These are phyloP conservation scores for Perdita meconis DNA, from an alignment of 2,888 invertebrate species.

Conservation along the genomic window DNA sequence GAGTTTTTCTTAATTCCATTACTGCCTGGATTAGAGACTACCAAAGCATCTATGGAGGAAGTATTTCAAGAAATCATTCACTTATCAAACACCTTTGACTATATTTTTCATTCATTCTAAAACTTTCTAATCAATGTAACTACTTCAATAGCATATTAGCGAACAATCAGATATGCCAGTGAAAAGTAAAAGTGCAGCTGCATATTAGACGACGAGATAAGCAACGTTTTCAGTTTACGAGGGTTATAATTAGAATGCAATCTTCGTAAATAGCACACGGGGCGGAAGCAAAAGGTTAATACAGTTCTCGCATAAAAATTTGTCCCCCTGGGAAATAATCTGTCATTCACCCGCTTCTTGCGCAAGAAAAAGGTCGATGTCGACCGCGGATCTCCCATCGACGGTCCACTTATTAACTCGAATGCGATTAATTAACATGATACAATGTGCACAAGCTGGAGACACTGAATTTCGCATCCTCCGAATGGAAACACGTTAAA, in stretches of 20 bases:
- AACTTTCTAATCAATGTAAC: too few species aligned
- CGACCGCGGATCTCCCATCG: not conserved
- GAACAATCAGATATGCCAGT: not conserved
- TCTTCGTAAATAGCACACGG: not conserved
- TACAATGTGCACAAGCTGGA: not conserved
- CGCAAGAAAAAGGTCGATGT: conserved; percentile 1
- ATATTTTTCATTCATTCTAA: not conserved
- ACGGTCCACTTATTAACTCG: conserved; percentile 33
- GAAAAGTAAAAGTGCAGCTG: conserved; percentile 5
- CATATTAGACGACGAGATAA: not conserved
- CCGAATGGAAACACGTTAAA: conserved; percentile 26
- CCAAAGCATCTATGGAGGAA: not conserved
- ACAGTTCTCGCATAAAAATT: not conserved
- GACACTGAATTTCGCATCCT: conserved; percentile 13
- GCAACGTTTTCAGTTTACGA: not conserved
- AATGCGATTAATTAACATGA: conserved; percentile 32
- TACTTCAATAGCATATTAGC: not conserved
- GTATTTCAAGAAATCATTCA: not conserved
- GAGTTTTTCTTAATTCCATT: too few species aligned
- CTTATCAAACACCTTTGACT: not conserved
- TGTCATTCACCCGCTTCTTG: not conserved
- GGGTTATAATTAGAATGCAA: not conserved
- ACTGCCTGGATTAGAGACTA: too few species aligned
- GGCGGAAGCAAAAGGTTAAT: not conserved
- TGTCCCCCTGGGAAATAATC: conserved; percentile 18